Evolutionary conservation across 2,888 invertebrate species (phyloP).

Genomic region (Trisateles emortualis): DNA sequence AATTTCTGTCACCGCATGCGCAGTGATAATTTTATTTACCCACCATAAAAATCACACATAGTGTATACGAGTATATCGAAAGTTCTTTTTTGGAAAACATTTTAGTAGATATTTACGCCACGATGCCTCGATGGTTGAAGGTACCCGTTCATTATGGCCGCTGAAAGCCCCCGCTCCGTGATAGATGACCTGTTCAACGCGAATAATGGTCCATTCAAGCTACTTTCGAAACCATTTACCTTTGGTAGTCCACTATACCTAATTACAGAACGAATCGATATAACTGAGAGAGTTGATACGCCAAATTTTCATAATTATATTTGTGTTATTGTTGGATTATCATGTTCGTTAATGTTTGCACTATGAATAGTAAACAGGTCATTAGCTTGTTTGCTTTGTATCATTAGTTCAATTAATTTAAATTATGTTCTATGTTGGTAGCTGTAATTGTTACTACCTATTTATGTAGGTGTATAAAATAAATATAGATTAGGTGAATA

Average conservation of each 20-base stretch:
- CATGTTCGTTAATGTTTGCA: background rate
- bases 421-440: background rate
- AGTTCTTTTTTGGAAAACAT: slow-evolving; percentile 32
- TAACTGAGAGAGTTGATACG: slow-evolving; percentile 27
- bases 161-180: slow-evolving; percentile 67
- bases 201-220: slow-evolving; percentile 74
- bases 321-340: background rate
- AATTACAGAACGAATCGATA: slow-evolving; percentile 41
- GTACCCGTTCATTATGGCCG: slow-evolving; percentile 68
- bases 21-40: too few species aligned
- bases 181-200: slow-evolving; percentile 74
- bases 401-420: background rate
- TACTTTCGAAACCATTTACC: slow-evolving; percentile 55
- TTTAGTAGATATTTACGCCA: slow-evolving; percentile 40
- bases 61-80: too few species aligned
- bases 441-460: too few species aligned
- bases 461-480: too few species aligned
- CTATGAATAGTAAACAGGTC: background rate
- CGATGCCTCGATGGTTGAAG: slow-evolving; percentile 34
- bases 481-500: too few species aligned
- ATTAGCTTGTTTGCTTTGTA: background rate
- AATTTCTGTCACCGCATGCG: too few species aligned
- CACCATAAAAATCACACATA: too few species aligned
- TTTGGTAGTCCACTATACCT: slow-evolving; percentile 43
- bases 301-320: slow-evolving; percentile 20